Evolutionary conservation across 2,113 vertebrate species (phyloP), one percentile per base, ranked within the genome.

Genomic region (Nothocercus julius): DNA sequence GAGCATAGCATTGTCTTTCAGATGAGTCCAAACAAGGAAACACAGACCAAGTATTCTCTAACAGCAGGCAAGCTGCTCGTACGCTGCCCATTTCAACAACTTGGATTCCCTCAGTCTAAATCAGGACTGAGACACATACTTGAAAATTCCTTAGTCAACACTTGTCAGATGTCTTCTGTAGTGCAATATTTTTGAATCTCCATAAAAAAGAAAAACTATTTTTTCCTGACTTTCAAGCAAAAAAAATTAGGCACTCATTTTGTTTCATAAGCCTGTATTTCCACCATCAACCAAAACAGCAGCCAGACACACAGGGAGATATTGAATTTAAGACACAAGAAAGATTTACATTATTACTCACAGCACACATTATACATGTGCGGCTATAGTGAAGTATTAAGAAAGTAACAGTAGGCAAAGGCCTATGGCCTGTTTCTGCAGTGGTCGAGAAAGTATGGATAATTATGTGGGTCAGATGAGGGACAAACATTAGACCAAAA

Each of bases 381-480:
- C 8, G 9, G 58, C 16, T 76, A 32, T 3, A 72, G 25, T 17
- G 61, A 89, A 25, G 8, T 30, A 82, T 25, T 56, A 64, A 18
- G 36, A 30, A 66, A 75, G 28, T 12, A 22, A 82, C 21, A 85
- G 21, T 1, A 73, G 22, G 79, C 18, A 76, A 76, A 30, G 19
- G 11, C 6, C 5, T 1, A 13, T 3, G 1, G 19, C n/a, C 86
- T 67, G 7, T 27, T 86, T 73, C 78, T 27, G 44, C 38, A 87
- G 34, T 6, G 4, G 38, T 2, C 0, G 73, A 11, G 17, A 7
- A 88, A 68, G 32, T 10, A 38, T 0, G 1, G 36, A 49, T 38
- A 77, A 13, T 17, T 24, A 44, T 44, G 21, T 63, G 56, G 32
- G 30, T 61, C 66, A 90, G 38, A 61, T 17, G 12, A 89, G 22